These are phyloP conservation scores for Drosophila navojoa DNA, from an alignment of 1,140 invertebrate species.

Conservation along the genomic window DNA sequence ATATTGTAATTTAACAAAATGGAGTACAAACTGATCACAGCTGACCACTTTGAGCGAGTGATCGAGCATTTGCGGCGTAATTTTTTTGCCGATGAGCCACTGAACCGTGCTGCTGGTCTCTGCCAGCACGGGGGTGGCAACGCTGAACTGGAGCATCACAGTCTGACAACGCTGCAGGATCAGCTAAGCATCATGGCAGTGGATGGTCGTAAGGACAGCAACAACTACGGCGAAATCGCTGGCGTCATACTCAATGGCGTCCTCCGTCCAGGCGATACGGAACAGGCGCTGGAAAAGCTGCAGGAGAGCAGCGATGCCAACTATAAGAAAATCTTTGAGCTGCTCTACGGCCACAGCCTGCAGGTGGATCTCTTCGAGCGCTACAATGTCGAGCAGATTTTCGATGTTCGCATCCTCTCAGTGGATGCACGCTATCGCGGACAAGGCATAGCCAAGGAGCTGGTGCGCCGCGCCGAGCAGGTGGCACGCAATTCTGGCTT, in stretches of 20 bases:
- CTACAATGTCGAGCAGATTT: conserved; percentile 89
- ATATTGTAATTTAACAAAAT: conserved; percentile 54
- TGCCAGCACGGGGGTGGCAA: conserved; percentile 88
- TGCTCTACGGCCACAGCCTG: conserved; percentile 87
- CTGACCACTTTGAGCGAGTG: conserved; percentile 86
- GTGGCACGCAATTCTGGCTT: conserved; percentile 88
- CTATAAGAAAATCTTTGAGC: conserved; percentile 88
- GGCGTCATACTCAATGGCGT: conserved; percentile 88
- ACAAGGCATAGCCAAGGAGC: conserved; percentile 88
- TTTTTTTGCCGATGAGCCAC: conserved; percentile 92
- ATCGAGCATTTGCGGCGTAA: conserved; percentile 88
- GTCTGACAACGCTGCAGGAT: conserved; percentile 88
- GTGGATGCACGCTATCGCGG: conserved; percentile 89
- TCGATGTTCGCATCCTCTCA: conserved; percentile 91
- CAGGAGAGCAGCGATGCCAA: conserved; percentile 86
- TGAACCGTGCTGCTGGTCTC: conserved; percentile 90
- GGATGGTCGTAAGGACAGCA: conserved; percentile 25
- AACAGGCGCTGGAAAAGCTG: conserved; percentile 86
- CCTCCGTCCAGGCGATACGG: conserved; percentile 85
- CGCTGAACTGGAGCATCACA: conserved; percentile 89
- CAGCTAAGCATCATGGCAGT: conserved; percentile 89
- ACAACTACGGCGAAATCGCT: conserved; percentile 85
- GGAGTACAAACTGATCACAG: conserved; percentile 85
- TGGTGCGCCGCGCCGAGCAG: conserved; percentile 87
- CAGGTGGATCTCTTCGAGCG: conserved; percentile 87